Evolutionary conservation across 1,140 invertebrate species (phyloP).

Genomic region (Heliconius nattereri): DNA sequence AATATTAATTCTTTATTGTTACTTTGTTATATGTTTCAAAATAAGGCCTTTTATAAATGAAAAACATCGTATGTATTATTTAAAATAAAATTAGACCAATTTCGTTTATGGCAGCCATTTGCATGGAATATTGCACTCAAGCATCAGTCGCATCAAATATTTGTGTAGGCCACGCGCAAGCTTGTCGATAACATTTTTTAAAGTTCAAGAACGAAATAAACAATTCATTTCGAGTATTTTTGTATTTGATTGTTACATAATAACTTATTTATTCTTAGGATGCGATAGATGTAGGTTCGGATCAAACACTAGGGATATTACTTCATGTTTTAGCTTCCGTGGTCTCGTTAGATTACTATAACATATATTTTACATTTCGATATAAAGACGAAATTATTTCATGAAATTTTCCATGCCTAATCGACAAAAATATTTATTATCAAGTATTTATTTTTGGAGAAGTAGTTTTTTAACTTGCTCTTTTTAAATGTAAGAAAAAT

Average conservation of each 20-base stretch:
- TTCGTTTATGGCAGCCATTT: neutral
- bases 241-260: too few relatives aligned
- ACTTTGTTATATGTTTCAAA: too few relatives aligned
- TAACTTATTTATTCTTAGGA: too few relatives aligned
- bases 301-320: too few relatives aligned
- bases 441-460: neutral
- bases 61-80: neutral
- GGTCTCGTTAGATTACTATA: too few relatives aligned
- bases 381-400: too few relatives aligned
- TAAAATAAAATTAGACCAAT: neutral
- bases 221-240: neutral
- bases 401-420: neutral
- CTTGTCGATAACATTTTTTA: neutral
- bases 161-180: conserved; percentile 2
- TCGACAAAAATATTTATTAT: neutral
- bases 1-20: too few relatives aligned
- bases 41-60: neutral
- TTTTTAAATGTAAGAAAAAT: neutral
- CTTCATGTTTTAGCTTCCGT: too few relatives aligned
- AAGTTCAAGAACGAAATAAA: conserved; percentile 14
- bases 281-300: too few relatives aligned
- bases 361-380: too few relatives aligned
- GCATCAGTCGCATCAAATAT: neutral
- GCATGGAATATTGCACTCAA: conserved; percentile 2
- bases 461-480: neutral